Evolutionary conservation across 1,140 invertebrate genomes (phyloP).

Genomic region (Sarcophaga bullata): DNA sequence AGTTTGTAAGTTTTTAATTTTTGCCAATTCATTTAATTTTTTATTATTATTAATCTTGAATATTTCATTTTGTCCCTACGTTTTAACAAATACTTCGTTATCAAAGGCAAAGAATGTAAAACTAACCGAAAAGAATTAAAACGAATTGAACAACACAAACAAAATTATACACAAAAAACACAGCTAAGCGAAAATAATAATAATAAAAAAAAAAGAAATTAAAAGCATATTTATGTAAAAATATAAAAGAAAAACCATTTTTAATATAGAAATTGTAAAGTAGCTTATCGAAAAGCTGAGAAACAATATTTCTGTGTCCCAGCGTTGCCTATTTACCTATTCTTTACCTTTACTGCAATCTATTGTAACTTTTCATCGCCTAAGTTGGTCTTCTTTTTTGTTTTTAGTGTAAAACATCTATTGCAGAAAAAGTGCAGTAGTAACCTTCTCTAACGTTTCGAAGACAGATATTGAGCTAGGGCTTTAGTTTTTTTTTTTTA

Average conservation of each 20-base stretch:
- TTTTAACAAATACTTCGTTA: neutral
- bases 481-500: no score
- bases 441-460: no score
- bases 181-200: neutral
- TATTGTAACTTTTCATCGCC: no score
- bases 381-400: no score
- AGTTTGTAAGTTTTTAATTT: constrained; percentile 19
- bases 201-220: neutral
- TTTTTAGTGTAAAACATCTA: no score
- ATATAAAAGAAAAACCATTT: constrained; percentile 45
- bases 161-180: neutral
- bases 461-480: no score
- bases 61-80: neutral
- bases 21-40: constrained; percentile 10
- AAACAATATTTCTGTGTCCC: no score
- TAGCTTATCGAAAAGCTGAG: no score
- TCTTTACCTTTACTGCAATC: no score
- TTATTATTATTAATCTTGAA: neutral
- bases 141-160: neutral
- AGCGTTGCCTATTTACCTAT: no score
- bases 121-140: neutral
- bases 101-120: neutral
- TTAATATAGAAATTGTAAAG: no score
- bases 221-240: constrained; percentile 50
- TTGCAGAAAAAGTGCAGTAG: no score